Percentiles rank a stretch among this genome's conserved stretches.
Evolutionary conservation across 1,140 invertebrate species (phyloP).

Genomic region (Notospermus geniculatus): DNA sequence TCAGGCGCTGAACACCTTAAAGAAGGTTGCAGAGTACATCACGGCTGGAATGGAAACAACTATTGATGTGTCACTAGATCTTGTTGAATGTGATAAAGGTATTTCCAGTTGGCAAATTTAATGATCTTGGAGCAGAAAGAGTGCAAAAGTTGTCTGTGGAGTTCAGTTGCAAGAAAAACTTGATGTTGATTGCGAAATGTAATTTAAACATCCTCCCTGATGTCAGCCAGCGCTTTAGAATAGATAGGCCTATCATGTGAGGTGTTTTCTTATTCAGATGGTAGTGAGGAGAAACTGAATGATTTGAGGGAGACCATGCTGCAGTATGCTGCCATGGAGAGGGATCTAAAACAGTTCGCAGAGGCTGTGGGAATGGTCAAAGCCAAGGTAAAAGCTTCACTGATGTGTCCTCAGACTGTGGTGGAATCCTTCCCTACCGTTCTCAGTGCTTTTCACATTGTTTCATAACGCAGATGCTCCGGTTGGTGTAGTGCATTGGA

Average conservation of each 20-base stretch:
- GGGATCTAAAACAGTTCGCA: conserved; percentile 30
- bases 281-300: conserved; percentile 18
- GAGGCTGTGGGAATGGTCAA: conserved; percentile 27
- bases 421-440: too few relatives aligned
- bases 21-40: conserved; percentile 41
- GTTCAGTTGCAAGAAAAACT: too few relatives aligned
- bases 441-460: too few relatives aligned
- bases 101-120: too few relatives aligned
- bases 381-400: conserved; percentile 18
- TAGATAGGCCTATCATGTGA: too few relatives aligned
- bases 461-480: conserved; percentile 2
- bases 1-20: conserved; percentile 37
- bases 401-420: too few relatives aligned
- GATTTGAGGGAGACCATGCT: conserved; percentile 29
- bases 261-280: too few relatives aligned
- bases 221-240: too few relatives aligned
- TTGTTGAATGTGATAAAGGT: conserved; percentile 38
- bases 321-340: conserved; percentile 32
- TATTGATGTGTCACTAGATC: conserved; percentile 35
- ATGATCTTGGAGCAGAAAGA: too few relatives aligned
- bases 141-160: too few relatives aligned
- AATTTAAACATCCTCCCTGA: too few relatives aligned
- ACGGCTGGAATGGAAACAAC: conserved; percentile 42
- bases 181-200: too few relatives aligned
- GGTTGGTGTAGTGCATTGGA: neutral